These are phyloP conservation scores for Mycetomoellerius zeteki DNA, from an alignment of 1,140 invertebrate genomes.

Conservation along the genomic window DNA sequence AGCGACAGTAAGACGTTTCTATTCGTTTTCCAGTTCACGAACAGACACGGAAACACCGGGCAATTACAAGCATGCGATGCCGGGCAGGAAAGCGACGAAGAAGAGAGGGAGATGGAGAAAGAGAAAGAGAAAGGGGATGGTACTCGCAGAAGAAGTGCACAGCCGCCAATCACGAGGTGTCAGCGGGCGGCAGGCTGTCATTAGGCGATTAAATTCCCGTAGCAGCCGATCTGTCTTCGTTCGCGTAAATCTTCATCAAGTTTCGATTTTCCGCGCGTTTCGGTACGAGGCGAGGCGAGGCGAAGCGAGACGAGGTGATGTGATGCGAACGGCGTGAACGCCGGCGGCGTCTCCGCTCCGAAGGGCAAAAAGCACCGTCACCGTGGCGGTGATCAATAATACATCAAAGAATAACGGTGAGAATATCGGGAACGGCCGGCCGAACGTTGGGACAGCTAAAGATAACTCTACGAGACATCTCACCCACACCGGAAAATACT, in stretches of 20 bases:
- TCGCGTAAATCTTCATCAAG: conserved; percentile 77
- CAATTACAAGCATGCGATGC: conserved; percentile 59
- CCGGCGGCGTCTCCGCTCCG: conserved; percentile 35
- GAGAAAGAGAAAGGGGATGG: conserved; percentile 44
- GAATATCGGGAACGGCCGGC: conserved; percentile 32
- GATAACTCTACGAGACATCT: conserved; percentile 42
- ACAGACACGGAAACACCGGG: conserved; percentile 44
- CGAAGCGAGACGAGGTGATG: not conserved
- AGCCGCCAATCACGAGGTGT: conserved; percentile 74
- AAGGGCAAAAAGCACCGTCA: conserved; percentile 59
- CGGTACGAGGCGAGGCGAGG: not conserved
- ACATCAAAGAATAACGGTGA: conserved; percentile 63
- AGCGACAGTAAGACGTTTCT: conserved; percentile 56
- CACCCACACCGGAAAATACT: conserved; percentile 22
- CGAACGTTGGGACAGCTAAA: conserved; percentile 48
- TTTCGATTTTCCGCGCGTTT: conserved; percentile 73
- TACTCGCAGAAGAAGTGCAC: conserved; percentile 69
- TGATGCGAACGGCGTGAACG: conserved; percentile 20
- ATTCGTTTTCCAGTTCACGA: conserved; percentile 53
- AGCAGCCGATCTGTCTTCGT: conserved; percentile 71
- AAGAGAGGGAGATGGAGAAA: not conserved
- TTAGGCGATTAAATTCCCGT: conserved; percentile 82
- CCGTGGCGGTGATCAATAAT: conserved; percentile 52
- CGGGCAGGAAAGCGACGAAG: conserved; percentile 16
- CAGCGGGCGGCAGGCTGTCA: conserved; percentile 77